These are phyloP conservation scores for Drosophila phalerata DNA, from an alignment of 2,888 invertebrate genomes.

Conservation along the genomic window DNA sequence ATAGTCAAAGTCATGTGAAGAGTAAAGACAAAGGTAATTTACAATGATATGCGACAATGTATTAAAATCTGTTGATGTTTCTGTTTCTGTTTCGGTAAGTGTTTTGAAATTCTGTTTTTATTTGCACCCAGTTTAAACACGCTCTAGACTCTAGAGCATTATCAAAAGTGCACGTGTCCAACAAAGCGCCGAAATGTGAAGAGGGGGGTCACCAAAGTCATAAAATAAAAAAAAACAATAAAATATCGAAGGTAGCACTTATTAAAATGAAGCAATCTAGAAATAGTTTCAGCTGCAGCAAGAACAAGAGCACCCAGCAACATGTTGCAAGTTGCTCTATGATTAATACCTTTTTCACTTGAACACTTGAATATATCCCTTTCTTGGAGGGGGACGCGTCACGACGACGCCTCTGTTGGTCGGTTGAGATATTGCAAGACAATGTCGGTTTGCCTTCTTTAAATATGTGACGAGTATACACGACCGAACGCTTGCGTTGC, in stretches of 20 bases:
- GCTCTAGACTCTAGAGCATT: conserved; percentile 5
- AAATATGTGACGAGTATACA: conserved; percentile 28
- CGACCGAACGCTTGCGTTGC: conserved; percentile 74
- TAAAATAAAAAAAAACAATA: conserved; percentile 24
- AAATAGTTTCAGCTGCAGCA: conserved; percentile 9
- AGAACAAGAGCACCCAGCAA: conserved; percentile 5
- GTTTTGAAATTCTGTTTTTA: neutral
- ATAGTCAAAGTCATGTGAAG: neutral
- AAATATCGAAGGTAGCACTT: conserved; percentile 7
- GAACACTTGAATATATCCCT: conserved; percentile 32
- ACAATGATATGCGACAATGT: conserved; percentile 3
- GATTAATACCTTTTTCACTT: conserved; percentile 14
- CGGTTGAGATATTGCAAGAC: neutral
- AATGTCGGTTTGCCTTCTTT: neutral
- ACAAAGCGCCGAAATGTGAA: conserved; percentile 1
- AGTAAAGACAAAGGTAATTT: neutral
- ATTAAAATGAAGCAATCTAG: conserved; percentile 1
- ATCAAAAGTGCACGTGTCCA: conserved; percentile 49
- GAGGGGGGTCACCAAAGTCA: conserved; percentile 12
- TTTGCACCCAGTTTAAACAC: conserved; percentile 14
- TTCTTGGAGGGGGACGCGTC: conserved; percentile 25
- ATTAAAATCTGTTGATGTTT: conserved; percentile 35
- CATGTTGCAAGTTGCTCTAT: neutral
- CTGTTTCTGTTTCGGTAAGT: neutral
- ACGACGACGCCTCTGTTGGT: conserved; percentile 36